These are phyloP conservation scores for Acrocephalus kingi DNA, from an alignment of 2,113 vertebrate species.

Conservation along the genomic window DNA sequence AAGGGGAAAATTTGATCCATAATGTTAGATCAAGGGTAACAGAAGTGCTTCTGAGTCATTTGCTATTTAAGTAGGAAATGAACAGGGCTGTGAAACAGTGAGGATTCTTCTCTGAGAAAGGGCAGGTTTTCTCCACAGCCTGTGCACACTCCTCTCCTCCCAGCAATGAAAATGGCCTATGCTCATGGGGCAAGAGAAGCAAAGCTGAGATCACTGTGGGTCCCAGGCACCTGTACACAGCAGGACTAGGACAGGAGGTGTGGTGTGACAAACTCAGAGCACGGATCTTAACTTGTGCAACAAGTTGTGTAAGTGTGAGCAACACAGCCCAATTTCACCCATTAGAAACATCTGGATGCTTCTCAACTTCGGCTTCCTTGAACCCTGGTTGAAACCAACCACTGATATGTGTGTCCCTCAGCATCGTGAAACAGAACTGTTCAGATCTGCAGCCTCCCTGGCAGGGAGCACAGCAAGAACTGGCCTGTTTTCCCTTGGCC, in stretches of 20 bases:
- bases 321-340: neutral
- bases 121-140: neutral
- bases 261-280: neutral
- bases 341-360: neutral
- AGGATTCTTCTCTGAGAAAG: neutral
- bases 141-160: neutral
- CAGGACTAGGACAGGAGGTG: neutral
- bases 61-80: neutral
- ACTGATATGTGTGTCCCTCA: neutral
- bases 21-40: neutral
- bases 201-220: neutral
- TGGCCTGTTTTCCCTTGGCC: neutral
- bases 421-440: rapidly evolving
- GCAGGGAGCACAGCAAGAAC: neutral
- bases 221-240: neutral
- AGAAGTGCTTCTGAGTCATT: conserved; percentile 3
- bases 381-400: neutral
- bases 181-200: neutral
- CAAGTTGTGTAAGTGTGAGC: neutral
- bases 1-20: neutral
- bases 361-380: neutral
- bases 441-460: neutral
- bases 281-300: rapidly evolving
- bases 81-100: neutral
- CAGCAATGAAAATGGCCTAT: rapidly evolving